Percentiles rank a stretch among this genome's conserved stretches.
These are phyloP conservation scores for Gorsachius magnificus DNA, from an alignment of 2,797 vertebrate species.

Conservation along the genomic window DNA sequence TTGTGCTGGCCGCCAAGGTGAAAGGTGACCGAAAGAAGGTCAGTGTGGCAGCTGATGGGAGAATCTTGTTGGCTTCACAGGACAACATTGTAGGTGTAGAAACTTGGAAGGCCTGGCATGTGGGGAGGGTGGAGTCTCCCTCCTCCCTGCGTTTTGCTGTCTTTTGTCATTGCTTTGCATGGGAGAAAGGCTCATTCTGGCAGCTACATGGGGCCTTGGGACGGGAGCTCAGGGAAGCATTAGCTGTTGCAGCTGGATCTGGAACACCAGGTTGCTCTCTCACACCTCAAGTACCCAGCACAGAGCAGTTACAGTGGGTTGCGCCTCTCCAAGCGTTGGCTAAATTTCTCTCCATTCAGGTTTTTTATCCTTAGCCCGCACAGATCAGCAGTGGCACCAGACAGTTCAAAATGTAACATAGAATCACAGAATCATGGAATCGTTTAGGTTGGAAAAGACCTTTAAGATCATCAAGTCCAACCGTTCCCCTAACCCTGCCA, in stretches of 20 bases:
- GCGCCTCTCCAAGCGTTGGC: neutral
- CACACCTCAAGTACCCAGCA: neutral
- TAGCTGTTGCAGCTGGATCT: neutral
- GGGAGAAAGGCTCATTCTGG: neutral
- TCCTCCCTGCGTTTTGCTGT: neutral
- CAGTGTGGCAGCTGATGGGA: neutral
- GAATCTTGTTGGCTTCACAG: neutral
- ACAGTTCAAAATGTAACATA: neutral
- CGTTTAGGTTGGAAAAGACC: too few relatives aligned
- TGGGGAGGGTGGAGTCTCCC: neutral
- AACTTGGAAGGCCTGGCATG: fast-evolving
- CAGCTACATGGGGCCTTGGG: neutral
- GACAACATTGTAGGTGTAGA: neutral
- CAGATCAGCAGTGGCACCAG: neutral
- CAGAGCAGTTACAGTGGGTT: neutral
- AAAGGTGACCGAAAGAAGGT: neutral
- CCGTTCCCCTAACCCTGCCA: too few relatives aligned
- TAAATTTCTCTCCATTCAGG: neutral
- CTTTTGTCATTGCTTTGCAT: fast-evolving
- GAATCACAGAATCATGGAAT: too few relatives aligned
- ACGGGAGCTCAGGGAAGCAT: neutral
- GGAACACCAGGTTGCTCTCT: neutral
- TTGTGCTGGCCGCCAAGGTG: neutral
- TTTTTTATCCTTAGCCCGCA: neutral
- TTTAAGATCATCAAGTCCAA: too few relatives aligned